Percentiles rank a stretch among this genome's conserved stretches.
Conservation (phyloP, 2,113 vertebrate genomes). For the Holacanthus passer region DNA sequence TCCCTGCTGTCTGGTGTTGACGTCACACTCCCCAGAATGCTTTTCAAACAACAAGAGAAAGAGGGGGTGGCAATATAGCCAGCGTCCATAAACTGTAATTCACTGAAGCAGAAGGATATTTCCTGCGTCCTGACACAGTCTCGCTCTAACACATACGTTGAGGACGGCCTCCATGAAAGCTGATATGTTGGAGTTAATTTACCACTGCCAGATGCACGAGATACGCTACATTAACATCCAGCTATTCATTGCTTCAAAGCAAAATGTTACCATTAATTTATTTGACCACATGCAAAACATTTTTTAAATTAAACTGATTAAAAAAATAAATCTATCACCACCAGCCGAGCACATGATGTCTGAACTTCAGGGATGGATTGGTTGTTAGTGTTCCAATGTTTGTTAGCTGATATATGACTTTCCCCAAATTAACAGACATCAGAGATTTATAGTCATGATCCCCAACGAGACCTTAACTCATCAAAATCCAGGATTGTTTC, state of each 20-base stretch:
- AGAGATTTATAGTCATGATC: background rate
- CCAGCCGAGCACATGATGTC: background rate
- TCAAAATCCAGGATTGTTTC: background rate
- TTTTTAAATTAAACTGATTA: constrained; percentile 1
- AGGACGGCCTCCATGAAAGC: constrained; percentile 28
- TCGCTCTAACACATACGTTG: background rate
- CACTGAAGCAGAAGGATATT: constrained; percentile 50
- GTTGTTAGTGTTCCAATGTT: background rate
- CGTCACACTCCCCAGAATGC: constrained; percentile 65
- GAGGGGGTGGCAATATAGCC: constrained; percentile 36
- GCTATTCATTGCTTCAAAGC: background rate
- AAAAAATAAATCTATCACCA: background rate
- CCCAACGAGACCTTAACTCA: background rate
- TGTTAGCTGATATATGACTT: background rate
- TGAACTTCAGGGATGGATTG: background rate
- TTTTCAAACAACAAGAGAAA: constrained; percentile 49
- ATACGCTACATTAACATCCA: background rate
- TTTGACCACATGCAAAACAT: constrained; percentile 6
- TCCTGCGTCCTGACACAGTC: constrained; percentile 35
- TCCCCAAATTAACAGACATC: background rate
- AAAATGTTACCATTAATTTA: background rate
- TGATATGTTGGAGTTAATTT: constrained; percentile 49
- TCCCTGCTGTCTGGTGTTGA: constrained; percentile 61
- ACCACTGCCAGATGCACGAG: constrained; percentile 47
- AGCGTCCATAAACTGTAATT: constrained; percentile 72